Conservation (phyloP, 2,797 vertebrate species). For the Sebastes taczanowskii region DNA sequence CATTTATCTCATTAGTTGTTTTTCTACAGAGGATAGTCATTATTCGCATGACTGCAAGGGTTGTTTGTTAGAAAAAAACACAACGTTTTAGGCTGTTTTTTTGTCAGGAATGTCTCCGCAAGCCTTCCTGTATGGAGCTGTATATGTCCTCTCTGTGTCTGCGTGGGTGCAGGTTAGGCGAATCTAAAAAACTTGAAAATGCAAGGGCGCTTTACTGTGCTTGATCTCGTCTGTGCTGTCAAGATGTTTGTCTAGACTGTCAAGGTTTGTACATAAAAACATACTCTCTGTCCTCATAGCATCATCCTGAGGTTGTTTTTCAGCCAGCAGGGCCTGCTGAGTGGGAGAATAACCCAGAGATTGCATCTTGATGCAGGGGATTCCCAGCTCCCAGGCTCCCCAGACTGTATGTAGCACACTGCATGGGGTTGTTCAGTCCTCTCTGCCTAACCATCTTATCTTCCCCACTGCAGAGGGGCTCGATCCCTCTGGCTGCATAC, state of each 20-base stretch:
- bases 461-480: constrained; percentile 62
- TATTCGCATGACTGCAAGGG: background rate
- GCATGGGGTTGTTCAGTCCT: constrained; percentile 41
- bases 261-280: constrained; percentile 2
- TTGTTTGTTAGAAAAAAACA: constrained; percentile 18
- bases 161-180: background rate
- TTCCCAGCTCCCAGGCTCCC: constrained; percentile 63
- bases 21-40: background rate
- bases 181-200: background rate
- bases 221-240: background rate
- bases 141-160: background rate
- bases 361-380: constrained; percentile 73
- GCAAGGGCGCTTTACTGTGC: background rate
- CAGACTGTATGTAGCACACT: constrained; percentile 48
- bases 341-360: constrained; percentile 60
- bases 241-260: background rate
- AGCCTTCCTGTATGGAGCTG: background rate
- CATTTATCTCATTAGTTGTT: constrained; percentile 23
- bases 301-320: constrained; percentile 35
- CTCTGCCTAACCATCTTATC: constrained; percentile 66
- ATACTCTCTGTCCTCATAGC: constrained; percentile 4
- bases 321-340: constrained; percentile 25
- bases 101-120: background rate
- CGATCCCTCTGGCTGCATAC: constrained; percentile 58
- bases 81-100: background rate